Evolutionary conservation across 1,140 invertebrate genomes (phyloP), one percentile per base, ranked within the genome.

Genomic region (Galleria mellonella): DNA sequence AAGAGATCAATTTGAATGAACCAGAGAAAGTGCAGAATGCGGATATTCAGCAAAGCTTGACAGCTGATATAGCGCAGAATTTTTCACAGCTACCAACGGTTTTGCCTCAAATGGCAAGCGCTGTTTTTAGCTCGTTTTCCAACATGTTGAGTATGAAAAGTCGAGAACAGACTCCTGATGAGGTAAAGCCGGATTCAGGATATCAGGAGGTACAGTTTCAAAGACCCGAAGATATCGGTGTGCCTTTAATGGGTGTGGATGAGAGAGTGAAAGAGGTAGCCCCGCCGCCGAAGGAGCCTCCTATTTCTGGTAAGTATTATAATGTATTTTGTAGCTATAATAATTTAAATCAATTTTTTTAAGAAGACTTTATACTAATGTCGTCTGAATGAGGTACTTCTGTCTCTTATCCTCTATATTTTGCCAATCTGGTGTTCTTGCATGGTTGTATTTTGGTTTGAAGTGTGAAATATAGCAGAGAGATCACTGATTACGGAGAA

Each of bases 91-190:
- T 90, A 29, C 86, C 83, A 0, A 82, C 71, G 0, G 84, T 87
- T 9, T 42, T 87, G 32, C 89, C 89, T 2, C 83, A 88, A 47
- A 88, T 89, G 4, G 89, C 89, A 0, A 89, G 87, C 23, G 88
- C 87, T 14, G 89, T 90, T 0, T 88, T 89, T 41, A 88, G 87
- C 2, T 89, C 88, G 3, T 90, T 90, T 53, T 89, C 88, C 0
- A 89, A 83, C 43, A 87, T 89, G 67, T 43, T 86, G 33, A 85
- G 46, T 42, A 49, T 69, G 51, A 84, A 82, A 44, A 70, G 68
- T 35, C 43, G 69, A n/a, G 78, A 79, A 12, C 65, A 67, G 8
- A 79, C 68, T 0, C 71, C 74, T 12, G 76, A 72, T 49, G 66
- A 56, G 0, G 48, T 12, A 28, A 57, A 43, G 14, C 23, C 29